phyloP scores from a whole-genome alignment of 2,888 invertebrate species.

The Lithophane leautieri region DNA sequence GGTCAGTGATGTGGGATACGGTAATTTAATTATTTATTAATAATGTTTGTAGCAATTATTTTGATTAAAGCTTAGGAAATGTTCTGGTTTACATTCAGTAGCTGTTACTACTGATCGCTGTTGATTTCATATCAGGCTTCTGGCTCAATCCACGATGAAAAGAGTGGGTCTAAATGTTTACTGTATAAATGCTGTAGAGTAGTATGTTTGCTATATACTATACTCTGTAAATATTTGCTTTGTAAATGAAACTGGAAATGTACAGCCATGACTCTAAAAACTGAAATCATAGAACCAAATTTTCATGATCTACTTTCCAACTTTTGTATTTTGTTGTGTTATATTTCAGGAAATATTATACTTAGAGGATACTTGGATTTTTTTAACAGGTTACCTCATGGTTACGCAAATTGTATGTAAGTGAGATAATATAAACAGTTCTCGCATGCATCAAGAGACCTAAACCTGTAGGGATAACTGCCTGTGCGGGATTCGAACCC shows the following conservation, averaged over 20 bases:
- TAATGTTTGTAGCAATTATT: background rate
- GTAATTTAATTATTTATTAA: background rate
- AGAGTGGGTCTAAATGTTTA: background rate
- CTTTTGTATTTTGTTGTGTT: background rate
- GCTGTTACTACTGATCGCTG: no score
- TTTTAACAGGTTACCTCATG: background rate
- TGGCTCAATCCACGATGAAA: background rate
- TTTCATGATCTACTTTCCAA: constrained; percentile 6
- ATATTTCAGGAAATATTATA: constrained; percentile 24
- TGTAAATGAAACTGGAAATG: background rate
- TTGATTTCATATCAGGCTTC: background rate
- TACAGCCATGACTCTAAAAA: background rate
- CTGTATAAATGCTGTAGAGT: background rate
- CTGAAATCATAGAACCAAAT: background rate
- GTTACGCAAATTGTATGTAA: background rate
- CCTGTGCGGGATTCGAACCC: background rate
- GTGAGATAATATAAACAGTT: background rate
- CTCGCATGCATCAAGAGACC: background rate
- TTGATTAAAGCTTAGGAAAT: constrained; percentile 1
- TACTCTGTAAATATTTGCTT: constrained; percentile 1
- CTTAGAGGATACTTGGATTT: background rate
- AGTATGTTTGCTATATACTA: background rate
- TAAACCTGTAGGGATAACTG: background rate
- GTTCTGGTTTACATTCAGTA: background rate
- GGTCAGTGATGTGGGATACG: no score